Percentiles rank a stretch among this genome's conserved stretches.
Evolutionary conservation across 2,797 vertebrate species (phyloP).

Genomic region (Orestias chungarensis): DNA sequence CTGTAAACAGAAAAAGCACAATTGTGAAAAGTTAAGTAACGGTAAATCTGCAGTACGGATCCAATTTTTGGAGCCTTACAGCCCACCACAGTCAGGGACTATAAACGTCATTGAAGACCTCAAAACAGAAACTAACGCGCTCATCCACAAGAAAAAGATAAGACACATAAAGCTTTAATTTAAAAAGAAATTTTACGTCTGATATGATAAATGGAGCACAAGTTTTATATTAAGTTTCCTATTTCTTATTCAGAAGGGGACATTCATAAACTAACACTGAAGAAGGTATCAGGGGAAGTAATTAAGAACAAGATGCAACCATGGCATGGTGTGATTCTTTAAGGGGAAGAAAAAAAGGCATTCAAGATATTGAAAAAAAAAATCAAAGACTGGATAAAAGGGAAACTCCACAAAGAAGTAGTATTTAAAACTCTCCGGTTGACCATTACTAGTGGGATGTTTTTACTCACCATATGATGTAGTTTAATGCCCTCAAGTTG

Average conservation of each 20-base stretch:
- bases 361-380: constrained; percentile 21
- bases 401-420: constrained; percentile 15
- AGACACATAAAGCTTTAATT: constrained; percentile 43
- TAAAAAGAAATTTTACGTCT: constrained; percentile 43
- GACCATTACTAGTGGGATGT: constrained; percentile 8
- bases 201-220: constrained; percentile 53
- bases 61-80: constrained; percentile 33
- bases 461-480: not conserved
- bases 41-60: not conserved
- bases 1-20: not conserved
- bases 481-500: not conserved
- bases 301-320: constrained; percentile 55
- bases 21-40: not conserved
- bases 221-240: constrained; percentile 42
- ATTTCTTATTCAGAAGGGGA: constrained; percentile 40
- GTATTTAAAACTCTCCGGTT: constrained; percentile 15
- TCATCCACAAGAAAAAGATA: not conserved
- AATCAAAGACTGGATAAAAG: constrained; percentile 45
- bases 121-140: constrained; percentile 24
- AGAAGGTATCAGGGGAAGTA: constrained; percentile 58
- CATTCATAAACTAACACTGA: constrained; percentile 37
- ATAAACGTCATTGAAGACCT: constrained; percentile 1
- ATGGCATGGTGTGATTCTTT: constrained; percentile 35
- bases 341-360: constrained; percentile 45
- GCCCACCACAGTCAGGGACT: constrained; percentile 47